These are phyloP conservation scores for Lagopus muta DNA, from an alignment of 2,113 vertebrate genomes.

Conservation along the genomic window DNA sequence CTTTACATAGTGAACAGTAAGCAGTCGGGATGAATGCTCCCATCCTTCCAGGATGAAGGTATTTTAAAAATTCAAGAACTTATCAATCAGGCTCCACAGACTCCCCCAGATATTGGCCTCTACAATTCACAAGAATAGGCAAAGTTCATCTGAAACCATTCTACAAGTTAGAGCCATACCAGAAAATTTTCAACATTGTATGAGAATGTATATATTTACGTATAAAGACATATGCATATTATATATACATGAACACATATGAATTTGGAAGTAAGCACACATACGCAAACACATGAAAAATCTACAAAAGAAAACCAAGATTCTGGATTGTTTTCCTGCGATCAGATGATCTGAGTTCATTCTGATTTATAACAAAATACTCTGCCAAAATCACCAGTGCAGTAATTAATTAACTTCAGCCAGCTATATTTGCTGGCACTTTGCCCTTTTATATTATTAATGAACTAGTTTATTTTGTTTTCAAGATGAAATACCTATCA, in stretches of 20 bases:
- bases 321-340: background rate
- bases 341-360: background rate
- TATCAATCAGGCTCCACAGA: background rate
- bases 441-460: background rate
- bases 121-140: background rate
- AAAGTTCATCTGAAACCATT: background rate
- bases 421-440: background rate
- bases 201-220: background rate
- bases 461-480: background rate
- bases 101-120: background rate
- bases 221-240: background rate
- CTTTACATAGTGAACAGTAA: rapidly evolving
- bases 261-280: background rate
- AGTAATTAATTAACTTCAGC: background rate
- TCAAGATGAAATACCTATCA: background rate
- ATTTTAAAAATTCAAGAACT: background rate
- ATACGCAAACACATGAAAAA: background rate
- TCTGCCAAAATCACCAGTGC: background rate
- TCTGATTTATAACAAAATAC: background rate
- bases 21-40: background rate
- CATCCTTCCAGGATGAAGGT: background rate
- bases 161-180: background rate
- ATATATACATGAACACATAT: background rate
- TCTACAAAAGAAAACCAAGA: background rate
- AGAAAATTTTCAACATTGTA: background rate